These are phyloP conservation scores for Arctopsyche grandis DNA, from an alignment of 1,140 invertebrate genomes.

Conservation along the genomic window DNA sequence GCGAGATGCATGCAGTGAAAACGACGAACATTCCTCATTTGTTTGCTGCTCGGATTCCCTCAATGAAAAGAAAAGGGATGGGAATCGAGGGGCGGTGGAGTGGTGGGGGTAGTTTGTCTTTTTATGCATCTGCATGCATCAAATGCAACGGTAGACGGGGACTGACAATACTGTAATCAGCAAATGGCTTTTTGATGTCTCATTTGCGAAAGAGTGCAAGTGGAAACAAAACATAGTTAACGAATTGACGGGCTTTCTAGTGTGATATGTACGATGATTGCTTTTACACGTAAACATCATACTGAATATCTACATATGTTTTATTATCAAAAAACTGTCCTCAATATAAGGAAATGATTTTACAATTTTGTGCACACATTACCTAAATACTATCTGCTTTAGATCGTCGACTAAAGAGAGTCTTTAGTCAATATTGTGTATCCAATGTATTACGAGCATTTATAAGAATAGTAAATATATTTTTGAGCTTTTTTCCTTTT, in stretches of 20 bases:
- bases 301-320: too few species aligned
- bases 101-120: constrained; percentile 1
- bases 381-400: too few species aligned
- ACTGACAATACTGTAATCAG: constrained; percentile 50
- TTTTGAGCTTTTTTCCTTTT: too few species aligned
- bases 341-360: too few species aligned
- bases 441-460: too few species aligned
- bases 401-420: too few species aligned
- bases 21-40: not conserved
- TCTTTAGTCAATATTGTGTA: too few species aligned
- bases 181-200: constrained; percentile 55
- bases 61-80: not conserved
- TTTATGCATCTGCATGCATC: not conserved
- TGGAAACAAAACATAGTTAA: not conserved
- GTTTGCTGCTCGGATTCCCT: not conserved
- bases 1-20: not conserved
- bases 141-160: not conserved
- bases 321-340: too few species aligned
- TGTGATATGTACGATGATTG: not conserved
- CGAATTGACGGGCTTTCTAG: not conserved
- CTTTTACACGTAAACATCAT: too few species aligned
- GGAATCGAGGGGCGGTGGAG: not conserved
- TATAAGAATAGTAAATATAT: too few species aligned
- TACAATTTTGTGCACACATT: too few species aligned
- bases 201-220: constrained; percentile 44